phyloP scores from a whole-genome alignment of 64 coral and sea anemone genomes.

The Actinia equina region DNA sequence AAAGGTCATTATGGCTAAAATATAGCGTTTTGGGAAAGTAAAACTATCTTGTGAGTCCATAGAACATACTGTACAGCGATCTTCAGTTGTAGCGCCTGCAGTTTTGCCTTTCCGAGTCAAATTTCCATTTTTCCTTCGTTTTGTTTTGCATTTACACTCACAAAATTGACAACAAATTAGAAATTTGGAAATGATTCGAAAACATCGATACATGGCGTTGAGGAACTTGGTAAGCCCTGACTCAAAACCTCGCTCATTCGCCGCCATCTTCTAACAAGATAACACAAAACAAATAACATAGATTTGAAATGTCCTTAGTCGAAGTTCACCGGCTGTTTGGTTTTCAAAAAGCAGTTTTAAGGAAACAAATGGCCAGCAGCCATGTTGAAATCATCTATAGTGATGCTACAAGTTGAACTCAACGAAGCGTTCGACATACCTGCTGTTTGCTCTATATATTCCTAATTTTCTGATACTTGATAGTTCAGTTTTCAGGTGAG shows the following conservation, averaged over 20 bases:
- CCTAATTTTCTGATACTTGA: neutral
- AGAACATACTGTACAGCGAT: neutral
- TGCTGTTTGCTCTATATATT: neutral
- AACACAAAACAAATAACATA: neutral
- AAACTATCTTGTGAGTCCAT: neutral
- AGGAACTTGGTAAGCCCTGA: constrained; percentile 50
- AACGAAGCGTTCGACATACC: neutral
- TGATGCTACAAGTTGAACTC: neutral
- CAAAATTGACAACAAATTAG: constrained; percentile 59
- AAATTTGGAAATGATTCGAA: constrained; percentile 59
- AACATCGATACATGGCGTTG: constrained; percentile 49
- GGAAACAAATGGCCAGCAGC: neutral
- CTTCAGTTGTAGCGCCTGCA: neutral
- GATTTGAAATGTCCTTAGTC: neutral
- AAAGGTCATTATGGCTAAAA: constrained; percentile 81
- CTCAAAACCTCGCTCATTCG: constrained; percentile 17
- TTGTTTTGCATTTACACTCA: constrained; percentile 34
- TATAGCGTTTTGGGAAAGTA: constrained; percentile 81
- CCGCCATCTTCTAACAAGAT: neutral
- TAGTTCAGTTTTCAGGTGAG: neutral
- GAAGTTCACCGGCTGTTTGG: neutral
- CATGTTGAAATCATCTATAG: neutral
- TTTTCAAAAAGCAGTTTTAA: neutral
- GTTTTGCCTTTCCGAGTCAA: constrained; percentile 6
- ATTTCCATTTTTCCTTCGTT: neutral